Percentiles rank a stretch among this genome's conserved stretches.
Evolutionary conservation across 2,888 invertebrate genomes (phyloP).

Genomic region (Cheilosia impressa): DNA sequence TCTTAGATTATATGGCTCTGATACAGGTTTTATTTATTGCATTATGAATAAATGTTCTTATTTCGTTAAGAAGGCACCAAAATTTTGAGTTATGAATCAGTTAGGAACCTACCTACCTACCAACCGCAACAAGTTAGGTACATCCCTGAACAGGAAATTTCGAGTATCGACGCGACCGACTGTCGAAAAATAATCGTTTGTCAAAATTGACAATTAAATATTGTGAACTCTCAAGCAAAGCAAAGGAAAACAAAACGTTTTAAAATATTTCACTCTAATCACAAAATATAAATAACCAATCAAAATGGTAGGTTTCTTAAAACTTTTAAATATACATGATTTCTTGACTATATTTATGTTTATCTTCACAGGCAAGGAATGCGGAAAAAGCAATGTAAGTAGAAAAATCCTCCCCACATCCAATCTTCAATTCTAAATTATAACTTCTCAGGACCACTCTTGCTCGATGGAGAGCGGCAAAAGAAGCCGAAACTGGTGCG

Average conservation of each 20-base stretch:
- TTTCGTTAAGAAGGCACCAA: too few species aligned
- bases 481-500: constrained; percentile 94
- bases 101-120: too few species aligned
- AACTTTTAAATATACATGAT: background rate
- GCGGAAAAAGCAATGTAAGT: constrained; percentile 99
- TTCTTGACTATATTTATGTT: background rate
- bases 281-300: background rate
- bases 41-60: too few species aligned
- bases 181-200: background rate
- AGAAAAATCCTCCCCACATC: constrained; percentile 19
- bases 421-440: background rate
- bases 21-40: too few species aligned
- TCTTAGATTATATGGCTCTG: too few species aligned
- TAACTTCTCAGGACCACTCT: constrained; percentile 90
- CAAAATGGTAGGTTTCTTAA: constrained; percentile 30
- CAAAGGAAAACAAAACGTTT: constrained; percentile 21
- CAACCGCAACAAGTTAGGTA: too few species aligned
- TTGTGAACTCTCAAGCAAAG: too few species aligned
- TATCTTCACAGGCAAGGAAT: constrained; percentile 91
- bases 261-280: background rate
- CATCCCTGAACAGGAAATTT: background rate
- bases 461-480: constrained; percentile 98
- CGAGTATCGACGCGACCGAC: background rate
- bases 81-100: too few species aligned
- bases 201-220: background rate